Conservation (phyloP, 2,113 vertebrate species). For the Anolis carolinensis region DNA sequence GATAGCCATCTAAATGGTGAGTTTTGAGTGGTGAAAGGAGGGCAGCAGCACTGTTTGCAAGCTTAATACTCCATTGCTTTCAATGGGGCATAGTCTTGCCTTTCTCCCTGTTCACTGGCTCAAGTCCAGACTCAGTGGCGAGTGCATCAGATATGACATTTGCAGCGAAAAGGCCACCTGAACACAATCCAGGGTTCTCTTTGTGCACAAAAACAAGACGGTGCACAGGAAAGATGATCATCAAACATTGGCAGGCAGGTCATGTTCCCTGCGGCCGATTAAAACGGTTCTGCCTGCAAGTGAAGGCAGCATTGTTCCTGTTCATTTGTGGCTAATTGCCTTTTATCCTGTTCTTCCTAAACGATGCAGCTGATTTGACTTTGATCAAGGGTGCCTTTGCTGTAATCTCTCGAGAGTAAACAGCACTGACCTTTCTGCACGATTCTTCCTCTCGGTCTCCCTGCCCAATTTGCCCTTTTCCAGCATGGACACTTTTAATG, state of each 20-base stretch:
- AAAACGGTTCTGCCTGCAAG: not conserved
- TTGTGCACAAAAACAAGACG: not conserved
- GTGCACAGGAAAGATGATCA: not conserved
- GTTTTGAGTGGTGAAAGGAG: too few species aligned
- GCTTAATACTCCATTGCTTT: not conserved
- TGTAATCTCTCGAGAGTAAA: not conserved
- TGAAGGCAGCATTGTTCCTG: not conserved
- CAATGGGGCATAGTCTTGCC: not conserved
- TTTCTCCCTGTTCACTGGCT: not conserved
- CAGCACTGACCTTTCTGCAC: not conserved
- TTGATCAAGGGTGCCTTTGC: not conserved
- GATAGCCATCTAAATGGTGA: not conserved
- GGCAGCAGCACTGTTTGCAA: too few species aligned
- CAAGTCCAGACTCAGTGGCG: too few species aligned
- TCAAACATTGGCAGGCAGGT: not conserved
- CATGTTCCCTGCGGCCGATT: not conserved
- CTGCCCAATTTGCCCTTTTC: not conserved
- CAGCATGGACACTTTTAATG: not conserved
- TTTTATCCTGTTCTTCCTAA: not conserved
- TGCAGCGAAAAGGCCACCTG: not conserved
- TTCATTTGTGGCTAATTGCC: not conserved
- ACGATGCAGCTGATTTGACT: constrained; percentile 22
- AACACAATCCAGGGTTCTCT: not conserved
- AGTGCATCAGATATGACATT: not conserved
- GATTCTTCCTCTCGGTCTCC: not conserved